Base-by-base conservation (phyloP, 1,140 invertebrate species). In the Pseudoatta argentina region DNA sequence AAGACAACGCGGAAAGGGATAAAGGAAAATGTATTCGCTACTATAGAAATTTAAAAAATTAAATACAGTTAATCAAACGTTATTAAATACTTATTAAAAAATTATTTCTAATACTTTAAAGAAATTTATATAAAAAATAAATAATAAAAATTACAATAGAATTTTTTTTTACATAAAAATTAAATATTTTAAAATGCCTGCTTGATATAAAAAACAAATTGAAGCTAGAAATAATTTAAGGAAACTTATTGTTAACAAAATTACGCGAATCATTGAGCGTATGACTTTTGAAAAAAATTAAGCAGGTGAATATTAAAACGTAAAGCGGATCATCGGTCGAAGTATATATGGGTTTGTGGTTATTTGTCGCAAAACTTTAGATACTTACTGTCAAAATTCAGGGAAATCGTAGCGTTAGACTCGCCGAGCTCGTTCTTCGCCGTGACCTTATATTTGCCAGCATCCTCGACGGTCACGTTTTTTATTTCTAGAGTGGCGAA, bases 371-470 rank as follows among this genome's bases (percentile, higher is more conserved):
- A 5, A 44, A 48, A 61, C 63, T 7, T 39, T 1, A 18, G 76
- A 76, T 92, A 98, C 98, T 98, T 97, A 99, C 98, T 99, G 96
- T 99, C 98, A 96, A 99, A 99, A 96, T 99, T 99, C 76, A 99
- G 97, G 95, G 98, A 99, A 95, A 99, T 99, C 55, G 98, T 98
- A 55, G 98, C 98, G 95, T 99, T 99, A 93, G 98, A 98, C 96
- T 99, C 98, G 93, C 98, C 98, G 88, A 99, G 97, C 95, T 99
- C 98, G 96, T 99, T 99, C 95, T 99, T 99, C 91, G 98, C 98
- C 89, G 98, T 98, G 91, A 99, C 98, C 96, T 98, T 98, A 95
- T 99, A 99, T 96, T 99, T 99, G 92, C 98, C 98, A 95, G 98
- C 98, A 96, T 99, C 98, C 96, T 99, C 98, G 92, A 99, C 98